Evolutionary conservation across 2,113 vertebrate genomes (phyloP).

Genomic region (Carlito syrichta): DNA sequence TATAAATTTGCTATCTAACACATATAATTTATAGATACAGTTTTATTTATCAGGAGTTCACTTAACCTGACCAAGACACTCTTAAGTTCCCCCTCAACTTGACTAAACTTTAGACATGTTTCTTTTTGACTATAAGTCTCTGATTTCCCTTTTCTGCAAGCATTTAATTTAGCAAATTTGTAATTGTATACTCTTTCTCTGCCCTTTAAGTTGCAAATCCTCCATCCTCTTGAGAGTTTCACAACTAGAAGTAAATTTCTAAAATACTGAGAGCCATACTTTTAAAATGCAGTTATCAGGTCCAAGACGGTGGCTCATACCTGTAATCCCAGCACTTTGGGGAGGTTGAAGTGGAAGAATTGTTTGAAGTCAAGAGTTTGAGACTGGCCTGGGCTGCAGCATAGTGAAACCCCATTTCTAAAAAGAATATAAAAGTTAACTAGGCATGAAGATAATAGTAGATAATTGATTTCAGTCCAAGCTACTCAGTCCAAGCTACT

Average conservation of each 20-base stretch:
- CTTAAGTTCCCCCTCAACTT: background rate
- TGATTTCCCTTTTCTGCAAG: background rate
- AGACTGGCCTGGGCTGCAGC: too few species aligned
- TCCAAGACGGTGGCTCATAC: too few species aligned
- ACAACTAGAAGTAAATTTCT: background rate
- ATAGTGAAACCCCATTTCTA: too few species aligned
- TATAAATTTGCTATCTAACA: background rate
- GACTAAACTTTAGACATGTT: background rate
- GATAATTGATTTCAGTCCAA: too few species aligned
- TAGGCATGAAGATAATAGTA: too few species aligned
- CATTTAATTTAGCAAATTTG: background rate
- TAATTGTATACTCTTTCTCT: background rate
- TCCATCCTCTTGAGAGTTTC: background rate
- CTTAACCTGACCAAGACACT: background rate
- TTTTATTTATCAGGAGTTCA: background rate
- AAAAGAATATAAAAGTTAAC: too few species aligned
- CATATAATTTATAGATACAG: background rate
- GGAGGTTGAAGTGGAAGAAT: too few species aligned
- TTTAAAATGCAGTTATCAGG: background rate
- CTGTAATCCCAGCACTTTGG: too few species aligned
- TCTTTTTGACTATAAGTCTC: background rate
- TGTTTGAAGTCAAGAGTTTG: too few species aligned
- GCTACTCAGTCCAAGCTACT: too few species aligned
- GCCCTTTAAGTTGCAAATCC: background rate
- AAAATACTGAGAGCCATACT: background rate